Evolutionary conservation across 1,140 invertebrate species (phyloP).

Genomic region (Brachionus rubens): DNA sequence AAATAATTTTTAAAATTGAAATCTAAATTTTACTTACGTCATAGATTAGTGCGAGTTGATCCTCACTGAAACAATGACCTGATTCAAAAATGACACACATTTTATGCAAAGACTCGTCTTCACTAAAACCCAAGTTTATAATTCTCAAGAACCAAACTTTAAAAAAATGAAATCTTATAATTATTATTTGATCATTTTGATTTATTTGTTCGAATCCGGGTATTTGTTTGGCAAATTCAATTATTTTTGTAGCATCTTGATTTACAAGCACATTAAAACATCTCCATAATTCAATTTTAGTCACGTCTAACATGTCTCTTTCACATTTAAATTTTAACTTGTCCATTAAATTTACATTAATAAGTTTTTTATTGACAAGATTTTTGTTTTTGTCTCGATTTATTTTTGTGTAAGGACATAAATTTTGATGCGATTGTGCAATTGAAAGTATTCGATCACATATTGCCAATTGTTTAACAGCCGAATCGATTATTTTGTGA

Average conservation of each 20-base stretch:
- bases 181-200: conserved; percentile 31
- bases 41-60: neutral
- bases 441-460: conserved; percentile 15
- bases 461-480: conserved; percentile 20
- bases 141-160: conserved; percentile 23
- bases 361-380: neutral
- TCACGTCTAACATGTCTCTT: neutral
- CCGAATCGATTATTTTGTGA: conserved; percentile 25
- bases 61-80: neutral
- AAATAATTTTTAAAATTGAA: neutral
- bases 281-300: neutral
- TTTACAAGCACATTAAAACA: conserved; percentile 16
- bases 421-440: conserved; percentile 30
- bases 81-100: conserved; percentile 9
- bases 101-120: conserved; percentile 2
- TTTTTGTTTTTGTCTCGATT: conserved; percentile 10
- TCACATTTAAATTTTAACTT: neutral
- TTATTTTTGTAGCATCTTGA: conserved; percentile 11
- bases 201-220: neutral
- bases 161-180: neutral
- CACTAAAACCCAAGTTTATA: neutral
- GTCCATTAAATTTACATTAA: neutral
- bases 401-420: conserved; percentile 21
- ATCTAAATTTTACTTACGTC: neutral
- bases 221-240: conserved; percentile 39